Evolutionary conservation across 2,888 invertebrate genomes (phyloP).

Genomic region (Diachrysia chrysitis): DNA sequence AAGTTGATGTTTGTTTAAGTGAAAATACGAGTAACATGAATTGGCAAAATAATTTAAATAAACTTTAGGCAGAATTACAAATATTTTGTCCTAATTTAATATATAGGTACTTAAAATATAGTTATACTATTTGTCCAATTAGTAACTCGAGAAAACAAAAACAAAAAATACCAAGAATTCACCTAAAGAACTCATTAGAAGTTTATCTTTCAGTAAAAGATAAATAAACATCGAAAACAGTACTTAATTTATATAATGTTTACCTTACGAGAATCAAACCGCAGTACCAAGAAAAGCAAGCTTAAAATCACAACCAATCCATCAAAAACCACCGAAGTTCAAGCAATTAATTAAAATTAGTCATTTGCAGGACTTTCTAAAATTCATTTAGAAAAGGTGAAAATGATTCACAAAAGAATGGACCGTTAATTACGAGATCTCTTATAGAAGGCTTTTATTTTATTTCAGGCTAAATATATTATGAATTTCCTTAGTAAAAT

Average conservation of each 20-base stretch:
- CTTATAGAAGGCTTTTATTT: neutral
- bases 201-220: neutral
- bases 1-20: no score
- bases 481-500: neutral
- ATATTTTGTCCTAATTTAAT: no score
- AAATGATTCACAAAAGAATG: constrained; percentile 1
- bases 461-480: neutral
- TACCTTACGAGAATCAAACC: neutral
- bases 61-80: neutral
- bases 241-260: neutral
- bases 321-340: neutral
- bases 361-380: neutral
- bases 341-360: constrained; percentile 1
- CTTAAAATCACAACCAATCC: neutral
- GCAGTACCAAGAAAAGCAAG: neutral
- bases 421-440: neutral
- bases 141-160: no score
- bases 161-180: no score
- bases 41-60: no score
- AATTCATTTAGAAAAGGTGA: neutral
- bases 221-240: neutral
- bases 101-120: no score
- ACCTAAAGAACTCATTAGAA: no score
- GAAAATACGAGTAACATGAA: no score
- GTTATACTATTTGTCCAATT: no score